Evolutionary conservation across 2,888 invertebrate genomes (phyloP), one percentile per base, ranked within the genome.

Genomic region (Tromatobia lineatoria): DNA sequence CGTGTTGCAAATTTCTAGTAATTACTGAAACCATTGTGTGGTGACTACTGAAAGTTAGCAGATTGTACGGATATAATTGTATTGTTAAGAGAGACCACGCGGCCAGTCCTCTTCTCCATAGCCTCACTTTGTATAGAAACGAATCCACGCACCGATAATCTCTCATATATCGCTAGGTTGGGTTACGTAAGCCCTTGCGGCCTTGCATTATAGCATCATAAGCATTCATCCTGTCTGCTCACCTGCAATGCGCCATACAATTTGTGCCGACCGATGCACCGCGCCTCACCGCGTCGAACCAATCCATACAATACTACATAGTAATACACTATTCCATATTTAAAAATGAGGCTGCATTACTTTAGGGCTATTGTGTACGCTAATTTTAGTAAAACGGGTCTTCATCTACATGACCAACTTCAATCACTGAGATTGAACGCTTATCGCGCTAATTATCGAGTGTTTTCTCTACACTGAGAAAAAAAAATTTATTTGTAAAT

Each of bases 171-270:
- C 88, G 90, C 88, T 91, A 85, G 89, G 89, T 87, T 90, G 80
- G 88, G 87, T 90, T 92, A 92, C 91, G 90, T 90, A 92, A 92
- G 89, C 84, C 87, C 77, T 77, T 86, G 88, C 90, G 92, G 91
- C 92, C 92, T 92, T 92, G 92, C 91, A 90, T 92, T 91, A 92
- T 90, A 90, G 88, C 92, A 90, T 91, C 91, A 92, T 92, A 90
- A 92, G 90, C 91, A 91, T 91, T 92, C 91, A 90, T 92, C 90
- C 92, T 91, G 90, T 91, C 91, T 92, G 90, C 90, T 92, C 92
- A 92, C 92, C 92, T 92, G 92, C 91, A 91, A 90, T 91, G 91
- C 91, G 91, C 89, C 90, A 90, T 88, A 87, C 89, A 88, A 90
- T 89, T 90, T 89, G 88, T 90, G 86, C 83, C 87, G 77, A 84